These are phyloP conservation scores for Tympanoctomys barrerae DNA, from an alignment of 2,797 vertebrate genomes.

Conservation along the genomic window DNA sequence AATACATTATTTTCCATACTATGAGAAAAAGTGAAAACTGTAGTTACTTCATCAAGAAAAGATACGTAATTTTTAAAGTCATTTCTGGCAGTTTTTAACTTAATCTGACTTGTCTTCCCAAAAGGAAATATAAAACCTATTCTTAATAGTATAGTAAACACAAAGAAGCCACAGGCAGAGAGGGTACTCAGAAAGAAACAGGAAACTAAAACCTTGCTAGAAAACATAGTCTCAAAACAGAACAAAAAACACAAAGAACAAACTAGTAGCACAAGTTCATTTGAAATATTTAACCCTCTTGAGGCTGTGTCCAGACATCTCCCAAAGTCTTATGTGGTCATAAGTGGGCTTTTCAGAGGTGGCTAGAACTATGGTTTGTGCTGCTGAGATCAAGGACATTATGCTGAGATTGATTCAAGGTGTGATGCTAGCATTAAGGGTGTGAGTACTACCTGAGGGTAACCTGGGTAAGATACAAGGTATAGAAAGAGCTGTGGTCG, in stretches of 20 bases:
- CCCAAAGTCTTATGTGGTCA: neutral
- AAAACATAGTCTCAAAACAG: slow-evolving; percentile 22
- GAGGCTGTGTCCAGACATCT: neutral
- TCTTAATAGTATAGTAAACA: slow-evolving; percentile 18
- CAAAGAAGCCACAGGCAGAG: neutral
- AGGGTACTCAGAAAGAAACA: neutral
- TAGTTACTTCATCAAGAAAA: slow-evolving; percentile 10
- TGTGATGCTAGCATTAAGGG: neutral
- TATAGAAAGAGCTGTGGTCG: neutral
- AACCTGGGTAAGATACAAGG: neutral
- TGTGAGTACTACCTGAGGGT: neutral
- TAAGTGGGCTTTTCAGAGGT: neutral
- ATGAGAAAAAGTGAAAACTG: slow-evolving; percentile 50
- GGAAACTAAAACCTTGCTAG: neutral
- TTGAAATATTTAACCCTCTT: slow-evolving; percentile 7
- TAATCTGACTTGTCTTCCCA: neutral
- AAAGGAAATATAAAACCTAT: slow-evolving; percentile 20
- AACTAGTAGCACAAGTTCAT: neutral
- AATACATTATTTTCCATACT: slow-evolving; percentile 4
- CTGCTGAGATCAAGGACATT: neutral
- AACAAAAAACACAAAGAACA: neutral
- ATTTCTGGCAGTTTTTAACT: slow-evolving; percentile 52
- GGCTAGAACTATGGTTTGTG: neutral
- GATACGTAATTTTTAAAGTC: slow-evolving; percentile 27
- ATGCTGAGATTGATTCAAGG: neutral